Evolutionary conservation across 2,888 invertebrate genomes (phyloP).

Genomic region (Lycophotia porphyrea): DNA sequence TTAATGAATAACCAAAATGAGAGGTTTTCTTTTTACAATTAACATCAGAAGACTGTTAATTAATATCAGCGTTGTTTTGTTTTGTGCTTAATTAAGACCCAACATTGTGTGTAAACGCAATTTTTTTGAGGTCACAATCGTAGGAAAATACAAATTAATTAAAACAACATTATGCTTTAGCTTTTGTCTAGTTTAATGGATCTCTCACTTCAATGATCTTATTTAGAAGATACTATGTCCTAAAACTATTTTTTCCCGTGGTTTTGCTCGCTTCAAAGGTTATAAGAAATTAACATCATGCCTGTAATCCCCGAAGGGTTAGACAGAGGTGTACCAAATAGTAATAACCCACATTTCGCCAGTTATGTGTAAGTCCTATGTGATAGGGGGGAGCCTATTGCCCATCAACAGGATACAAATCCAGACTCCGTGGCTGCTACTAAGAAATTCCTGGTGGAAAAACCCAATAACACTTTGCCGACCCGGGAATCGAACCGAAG

Average conservation of each 20-base stretch:
- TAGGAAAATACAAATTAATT: neutral
- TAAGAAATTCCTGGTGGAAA: too few species aligned
- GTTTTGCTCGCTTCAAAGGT: neutral
- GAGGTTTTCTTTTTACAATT: conserved; percentile 17
- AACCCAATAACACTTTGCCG: too few species aligned
- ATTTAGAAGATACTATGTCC: neutral
- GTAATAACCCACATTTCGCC: too few species aligned
- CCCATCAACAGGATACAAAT: too few species aligned
- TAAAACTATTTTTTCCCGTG: neutral
- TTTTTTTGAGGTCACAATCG: neutral
- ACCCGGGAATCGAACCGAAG: too few species aligned
- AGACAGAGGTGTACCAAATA: too few species aligned
- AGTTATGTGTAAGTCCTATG: too few species aligned
- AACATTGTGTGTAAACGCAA: neutral
- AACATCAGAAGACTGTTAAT: conserved; percentile 18
- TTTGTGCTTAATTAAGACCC: conserved; percentile 18
- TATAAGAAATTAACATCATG: too few species aligned
- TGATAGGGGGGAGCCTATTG: too few species aligned
- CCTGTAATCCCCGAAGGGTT: too few species aligned
- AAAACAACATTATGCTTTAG: neutral
- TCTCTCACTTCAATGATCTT: neutral
- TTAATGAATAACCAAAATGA: conserved; percentile 21
- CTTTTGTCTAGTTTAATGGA: neutral
- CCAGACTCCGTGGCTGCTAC: too few species aligned
- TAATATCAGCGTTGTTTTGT: conserved; percentile 15